Base-by-base conservation (phyloP, 2,888 invertebrate species). In the Tryphoninae sp. region DNA sequence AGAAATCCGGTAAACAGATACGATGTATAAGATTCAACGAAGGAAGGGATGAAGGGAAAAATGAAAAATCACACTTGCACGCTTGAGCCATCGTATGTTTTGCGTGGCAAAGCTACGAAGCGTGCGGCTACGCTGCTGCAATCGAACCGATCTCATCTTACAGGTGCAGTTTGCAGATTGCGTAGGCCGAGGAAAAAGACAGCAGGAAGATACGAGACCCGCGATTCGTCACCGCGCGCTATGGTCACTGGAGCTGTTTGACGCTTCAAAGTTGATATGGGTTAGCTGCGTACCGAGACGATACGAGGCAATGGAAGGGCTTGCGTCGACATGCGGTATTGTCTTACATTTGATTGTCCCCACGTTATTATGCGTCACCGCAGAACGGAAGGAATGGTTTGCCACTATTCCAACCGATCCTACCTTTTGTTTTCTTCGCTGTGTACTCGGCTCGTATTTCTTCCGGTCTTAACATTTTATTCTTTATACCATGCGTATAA, bases 301-400 rank as follows among this genome's bases (percentile, higher is more conserved):
- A 72, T 45, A 19, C 4, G 13, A 40, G 8, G 64, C 59, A 40
- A 71, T 58, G 55, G 62, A 64, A 72, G 64, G 33, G 84, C 84
- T 84, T 80, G 78, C 82, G 84, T 85, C 87, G 89, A 89, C 89
- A 90, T 87, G 91, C 87, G 81, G 89, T 88, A 90, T 91, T 90
- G 86, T 91, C 88, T 91, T 91, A 91, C 91, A 85, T 87, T 87
- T 87, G 87, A 91, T 90, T 88, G 88, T 87, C 83, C 73, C 64
- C 33, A 53, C 80, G 59, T 62, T 72, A 69, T 83, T 80, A 64
- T 69, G 59, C 73, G 72, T 83, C 81, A 19, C 82, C 81, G 69
- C 85, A 84, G 76, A 79, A 83, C 82, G 84, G 83, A 88, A 86
- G 86, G 86, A 85, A 86, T 86, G 83, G 85, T 83, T 82, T 83